phyloP scores from a whole-genome alignment of 2,888 invertebrate species.

The Tachystola acroxantha region DNA sequence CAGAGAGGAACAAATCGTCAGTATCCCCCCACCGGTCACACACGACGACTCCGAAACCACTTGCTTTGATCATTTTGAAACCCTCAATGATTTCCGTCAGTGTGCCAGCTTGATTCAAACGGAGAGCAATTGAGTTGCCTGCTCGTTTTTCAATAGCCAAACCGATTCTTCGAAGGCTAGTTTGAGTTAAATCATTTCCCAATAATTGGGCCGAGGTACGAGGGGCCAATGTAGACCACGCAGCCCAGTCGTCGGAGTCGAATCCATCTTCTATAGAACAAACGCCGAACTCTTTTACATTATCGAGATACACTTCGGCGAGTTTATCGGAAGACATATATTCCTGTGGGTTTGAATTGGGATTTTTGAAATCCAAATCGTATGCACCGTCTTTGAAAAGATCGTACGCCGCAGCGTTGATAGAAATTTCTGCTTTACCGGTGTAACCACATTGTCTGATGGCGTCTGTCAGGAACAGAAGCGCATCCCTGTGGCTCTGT shows the following conservation, averaged over 20 bases:
- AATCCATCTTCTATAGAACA: slow-evolving; percentile 98
- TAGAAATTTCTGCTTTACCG: slow-evolving; percentile 94
- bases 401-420: slow-evolving; percentile 98
- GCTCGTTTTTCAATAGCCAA: slow-evolving; percentile 96
- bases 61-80: slow-evolving; percentile 94
- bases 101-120: slow-evolving; percentile 98
- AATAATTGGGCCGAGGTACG: slow-evolving; percentile 86
- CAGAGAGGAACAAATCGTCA: slow-evolving; percentile 98
- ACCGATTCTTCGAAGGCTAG: slow-evolving; percentile 91
- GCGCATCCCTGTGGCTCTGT: slow-evolving; percentile 94
- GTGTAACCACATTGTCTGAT: slow-evolving; percentile 96
- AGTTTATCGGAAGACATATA: slow-evolving; percentile 91
- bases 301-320: slow-evolving; percentile 90
- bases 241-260: slow-evolving; percentile 98
- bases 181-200: slow-evolving; percentile 97
- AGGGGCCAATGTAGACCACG: slow-evolving; percentile 88
- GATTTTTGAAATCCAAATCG: slow-evolving; percentile 98
- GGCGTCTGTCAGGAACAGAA: slow-evolving; percentile 89
- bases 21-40: slow-evolving; percentile 93
- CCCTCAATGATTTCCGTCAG: slow-evolving; percentile 98
- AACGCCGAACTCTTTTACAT: slow-evolving; percentile 93
- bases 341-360: slow-evolving; percentile 89
- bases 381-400: slow-evolving; percentile 92
- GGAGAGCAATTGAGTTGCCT: slow-evolving; percentile 94
- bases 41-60: slow-evolving; percentile 89